A percentile compares a stretch with the other conserved stretches of the same genome.
Conservation (phyloP, 2,797 vertebrate species). For the Toxotes lorentzi region DNA sequence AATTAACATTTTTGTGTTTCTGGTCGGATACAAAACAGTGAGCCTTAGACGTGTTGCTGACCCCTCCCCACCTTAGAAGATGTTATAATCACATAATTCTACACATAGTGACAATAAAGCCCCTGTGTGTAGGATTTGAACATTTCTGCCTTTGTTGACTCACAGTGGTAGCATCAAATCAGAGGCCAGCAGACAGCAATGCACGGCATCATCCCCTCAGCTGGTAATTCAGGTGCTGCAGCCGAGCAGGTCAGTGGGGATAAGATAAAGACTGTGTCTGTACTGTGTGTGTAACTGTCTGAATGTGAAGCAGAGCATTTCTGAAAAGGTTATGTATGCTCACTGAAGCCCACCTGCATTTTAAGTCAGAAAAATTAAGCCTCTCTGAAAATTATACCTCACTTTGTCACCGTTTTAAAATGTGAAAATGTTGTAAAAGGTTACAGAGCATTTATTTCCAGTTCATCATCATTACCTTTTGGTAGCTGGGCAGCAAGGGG, state of each 20-base stretch:
- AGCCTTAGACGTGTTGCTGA: background rate
- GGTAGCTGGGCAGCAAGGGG: constrained; percentile 13
- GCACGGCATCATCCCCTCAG: background rate
- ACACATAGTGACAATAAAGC: background rate
- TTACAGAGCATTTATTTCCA: constrained; percentile 45
- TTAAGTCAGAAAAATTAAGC: constrained; percentile 48
- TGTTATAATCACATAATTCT: too few species aligned
- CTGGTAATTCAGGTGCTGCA: background rate
- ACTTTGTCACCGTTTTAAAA: constrained; percentile 44
- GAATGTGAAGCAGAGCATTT: constrained; percentile 46
- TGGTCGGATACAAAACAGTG: background rate
- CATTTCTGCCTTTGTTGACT: background rate
- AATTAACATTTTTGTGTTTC: background rate
- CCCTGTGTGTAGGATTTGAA: background rate
- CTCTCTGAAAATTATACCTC: constrained; percentile 45
- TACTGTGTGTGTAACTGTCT: constrained; percentile 14
- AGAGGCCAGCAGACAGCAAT: background rate
- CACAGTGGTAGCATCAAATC: background rate
- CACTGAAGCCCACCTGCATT: constrained; percentile 40
- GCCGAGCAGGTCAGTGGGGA: constrained; percentile 23
- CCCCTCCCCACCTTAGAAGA: too few species aligned
- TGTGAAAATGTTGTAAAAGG: constrained; percentile 48
- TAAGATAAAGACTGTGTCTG: constrained; percentile 27
- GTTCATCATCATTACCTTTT: constrained; percentile 40
- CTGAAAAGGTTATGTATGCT: constrained; percentile 59